Evolutionary conservation across 2,113 vertebrate species (phyloP).

Genomic region (Nannospalax galili): DNA sequence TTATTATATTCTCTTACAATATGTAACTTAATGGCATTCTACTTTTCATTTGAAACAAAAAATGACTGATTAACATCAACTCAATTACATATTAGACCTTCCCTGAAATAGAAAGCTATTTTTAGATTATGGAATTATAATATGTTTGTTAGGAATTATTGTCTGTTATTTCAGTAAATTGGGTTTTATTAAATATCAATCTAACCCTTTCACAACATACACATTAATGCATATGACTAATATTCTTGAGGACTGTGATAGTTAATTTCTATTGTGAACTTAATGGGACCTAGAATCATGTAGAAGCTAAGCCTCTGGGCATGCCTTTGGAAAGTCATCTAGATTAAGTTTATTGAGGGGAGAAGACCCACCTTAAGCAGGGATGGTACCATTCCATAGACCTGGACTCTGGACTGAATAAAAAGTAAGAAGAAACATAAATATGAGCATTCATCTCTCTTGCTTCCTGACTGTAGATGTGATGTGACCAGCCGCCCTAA

Average conservation of each 20-base stretch:
- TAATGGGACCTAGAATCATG: not conserved
- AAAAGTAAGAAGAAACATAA: not conserved
- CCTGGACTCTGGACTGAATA: too few relatives aligned
- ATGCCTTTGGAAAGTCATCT: too few relatives aligned
- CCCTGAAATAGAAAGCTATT: constrained; percentile 15
- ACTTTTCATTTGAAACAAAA: constrained; percentile 49
- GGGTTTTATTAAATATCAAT: not conserved
- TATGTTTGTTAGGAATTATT: not conserved
- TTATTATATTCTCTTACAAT: not conserved
- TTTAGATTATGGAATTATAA: not conserved
- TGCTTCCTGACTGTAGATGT: not conserved
- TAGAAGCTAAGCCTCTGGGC: too few relatives aligned
- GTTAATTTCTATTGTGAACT: too few relatives aligned
- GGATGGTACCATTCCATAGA: not conserved
- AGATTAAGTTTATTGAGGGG: not conserved
- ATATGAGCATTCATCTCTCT: not conserved
- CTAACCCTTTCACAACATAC: not conserved
- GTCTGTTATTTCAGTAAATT: not conserved
- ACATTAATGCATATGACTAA: not conserved
- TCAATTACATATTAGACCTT: not conserved
- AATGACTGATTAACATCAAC: not conserved
- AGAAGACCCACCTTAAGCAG: not conserved
- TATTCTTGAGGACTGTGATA: not conserved
- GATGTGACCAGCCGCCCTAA: not conserved
- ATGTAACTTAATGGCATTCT: not conserved